Conservation (phyloP, 92 coral and sea anemone species). For the Muricea muricata region DNA sequence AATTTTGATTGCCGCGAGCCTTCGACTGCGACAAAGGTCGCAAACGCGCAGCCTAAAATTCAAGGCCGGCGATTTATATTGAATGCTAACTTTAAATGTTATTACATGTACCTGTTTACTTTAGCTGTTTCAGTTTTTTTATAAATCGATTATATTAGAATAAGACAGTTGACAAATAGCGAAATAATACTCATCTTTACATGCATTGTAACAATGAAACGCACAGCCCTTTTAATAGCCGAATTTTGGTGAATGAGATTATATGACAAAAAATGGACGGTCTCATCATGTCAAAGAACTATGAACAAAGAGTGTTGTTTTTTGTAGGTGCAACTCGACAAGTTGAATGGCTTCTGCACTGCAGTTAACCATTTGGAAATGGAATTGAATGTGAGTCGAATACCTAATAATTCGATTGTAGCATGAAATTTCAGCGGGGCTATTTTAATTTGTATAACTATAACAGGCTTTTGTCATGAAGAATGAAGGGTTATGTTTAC, state of each 20-base stretch:
- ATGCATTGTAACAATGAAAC: neutral
- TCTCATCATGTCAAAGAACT: too few relatives aligned
- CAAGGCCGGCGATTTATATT: too few relatives aligned
- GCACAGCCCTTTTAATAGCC: neutral
- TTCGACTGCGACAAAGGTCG: neutral
- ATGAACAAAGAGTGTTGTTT: neutral
- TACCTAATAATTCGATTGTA: neutral
- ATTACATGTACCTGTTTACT: neutral
- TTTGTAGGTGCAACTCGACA: conserved; percentile 86
- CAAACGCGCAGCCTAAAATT: too few relatives aligned
- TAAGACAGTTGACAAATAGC: neutral
- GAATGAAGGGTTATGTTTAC: too few relatives aligned
- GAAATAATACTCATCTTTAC: too few relatives aligned
- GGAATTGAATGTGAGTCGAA: conserved; percentile 96
- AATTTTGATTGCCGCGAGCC: too few relatives aligned
- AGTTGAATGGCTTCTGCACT: conserved; percentile 88
- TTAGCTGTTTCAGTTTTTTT: neutral
- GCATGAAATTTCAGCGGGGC: too few relatives aligned
- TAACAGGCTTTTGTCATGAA: too few relatives aligned
- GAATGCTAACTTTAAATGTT: too few relatives aligned
- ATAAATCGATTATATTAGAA: neutral
- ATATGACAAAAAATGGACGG: too few relatives aligned
- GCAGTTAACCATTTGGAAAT: conserved; percentile 93
- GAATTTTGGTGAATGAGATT: too few relatives aligned
- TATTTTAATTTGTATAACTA: too few relatives aligned